phyloP scores from a whole-genome alignment of 2,797 vertebrate genomes.

The Sebastes goodei region DNA sequence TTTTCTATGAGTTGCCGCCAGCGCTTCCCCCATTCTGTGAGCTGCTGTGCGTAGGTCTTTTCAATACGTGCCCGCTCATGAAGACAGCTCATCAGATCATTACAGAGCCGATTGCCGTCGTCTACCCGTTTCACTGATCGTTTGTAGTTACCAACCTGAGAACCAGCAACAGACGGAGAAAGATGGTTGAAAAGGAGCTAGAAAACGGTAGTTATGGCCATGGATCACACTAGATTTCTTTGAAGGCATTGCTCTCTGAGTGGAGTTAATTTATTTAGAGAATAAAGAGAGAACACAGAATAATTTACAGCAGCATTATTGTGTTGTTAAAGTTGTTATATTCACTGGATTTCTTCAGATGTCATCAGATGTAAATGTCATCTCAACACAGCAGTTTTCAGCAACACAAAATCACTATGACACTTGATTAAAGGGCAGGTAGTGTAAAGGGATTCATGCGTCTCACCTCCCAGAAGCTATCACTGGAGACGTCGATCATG shows the following conservation, averaged over 20 bases:
- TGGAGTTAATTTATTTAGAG: background rate
- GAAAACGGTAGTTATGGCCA: background rate
- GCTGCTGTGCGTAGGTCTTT: constrained; percentile 93
- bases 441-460: background rate
- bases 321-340: background rate
- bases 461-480: constrained; percentile 99
- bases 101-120: constrained; percentile 93
- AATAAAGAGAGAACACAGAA: background rate
- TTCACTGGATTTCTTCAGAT: background rate
- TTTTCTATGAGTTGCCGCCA: constrained; percentile 96
- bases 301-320: background rate
- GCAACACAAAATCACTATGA: background rate
- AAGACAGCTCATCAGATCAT: constrained; percentile 93
- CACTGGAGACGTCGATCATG: constrained; percentile 94
- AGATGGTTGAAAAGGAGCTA: background rate
- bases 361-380: background rate
- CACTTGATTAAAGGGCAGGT: background rate
- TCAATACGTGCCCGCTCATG: constrained; percentile 96
- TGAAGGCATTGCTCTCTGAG: background rate
- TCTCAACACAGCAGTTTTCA: background rate
- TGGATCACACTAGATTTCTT: background rate
- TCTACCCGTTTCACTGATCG: constrained; percentile 94
- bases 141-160: constrained; percentile 96
- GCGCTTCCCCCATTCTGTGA: constrained; percentile 96
- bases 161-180: background rate